These are phyloP conservation scores for Drosophila bipectinata DNA, from an alignment of 1,140 invertebrate species.

Conservation along the genomic window DNA sequence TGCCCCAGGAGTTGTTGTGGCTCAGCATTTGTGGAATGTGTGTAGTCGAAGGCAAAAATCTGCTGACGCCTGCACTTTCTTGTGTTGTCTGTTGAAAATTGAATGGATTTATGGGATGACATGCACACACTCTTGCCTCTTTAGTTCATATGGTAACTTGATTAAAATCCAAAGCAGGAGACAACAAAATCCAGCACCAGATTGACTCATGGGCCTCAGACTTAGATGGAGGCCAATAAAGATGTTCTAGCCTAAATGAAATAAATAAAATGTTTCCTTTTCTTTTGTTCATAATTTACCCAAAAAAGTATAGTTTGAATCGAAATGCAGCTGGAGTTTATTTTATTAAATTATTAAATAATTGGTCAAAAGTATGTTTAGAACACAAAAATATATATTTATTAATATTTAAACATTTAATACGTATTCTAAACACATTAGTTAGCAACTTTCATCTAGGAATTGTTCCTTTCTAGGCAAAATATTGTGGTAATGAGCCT, in stretches of 20 bases:
- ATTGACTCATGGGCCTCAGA: background rate
- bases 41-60: conserved; percentile 48
- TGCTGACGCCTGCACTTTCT: conserved; percentile 74
- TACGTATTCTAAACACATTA: no score
- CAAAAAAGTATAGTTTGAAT: background rate
- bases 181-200: conserved; percentile 31
- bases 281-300: background rate
- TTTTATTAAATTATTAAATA: no score
- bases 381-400: no score
- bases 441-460: background rate
- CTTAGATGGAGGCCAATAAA: conserved; percentile 18
- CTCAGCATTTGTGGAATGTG: conserved; percentile 36
- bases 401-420: no score
- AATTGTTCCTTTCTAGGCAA: background rate
- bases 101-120: conserved; percentile 68
- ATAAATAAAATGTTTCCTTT: background rate
- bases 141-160: conserved; percentile 59
- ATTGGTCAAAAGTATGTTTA: no score
- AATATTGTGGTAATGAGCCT: conserved; percentile 54
- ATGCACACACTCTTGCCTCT: background rate
- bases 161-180: conserved; percentile 59
- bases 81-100: conserved; percentile 68
- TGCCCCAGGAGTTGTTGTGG: conserved; percentile 51
- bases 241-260: background rate
- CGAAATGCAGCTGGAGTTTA: no score